Evolutionary conservation across 2,797 vertebrate species (phyloP), one percentile per base, ranked within the genome.

Genomic region (Eulemur albifrons): DNA sequence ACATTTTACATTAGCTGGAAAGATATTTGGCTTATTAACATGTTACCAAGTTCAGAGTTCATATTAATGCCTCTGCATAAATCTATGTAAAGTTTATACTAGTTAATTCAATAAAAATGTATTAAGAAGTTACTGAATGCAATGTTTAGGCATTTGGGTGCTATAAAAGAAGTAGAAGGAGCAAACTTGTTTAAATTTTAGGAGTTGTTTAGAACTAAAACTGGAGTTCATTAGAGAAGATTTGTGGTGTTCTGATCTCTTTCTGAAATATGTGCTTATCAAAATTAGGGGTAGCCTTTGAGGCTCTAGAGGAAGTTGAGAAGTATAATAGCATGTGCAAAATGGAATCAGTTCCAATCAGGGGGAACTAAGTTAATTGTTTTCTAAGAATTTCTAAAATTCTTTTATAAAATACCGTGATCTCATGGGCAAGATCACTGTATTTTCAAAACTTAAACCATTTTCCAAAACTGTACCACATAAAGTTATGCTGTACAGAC

Each of bases 21-120:
- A 85, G 70, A 90, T 43, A 92, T 72, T 72, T 87, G n/a, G 50
- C n/a, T 95, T 88, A 48, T 48, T 96, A 82, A 80, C 80, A 52
- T 75, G 35, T 65, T 96, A 79, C 52, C 65, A 87, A 80, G 80
- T 63, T 89, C 54, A 88, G 50, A 65, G 61, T 92, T 85, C 20
- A 59, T 91, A 27, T 82, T 83, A 92, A 77, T 93, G 4, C 35
- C 43, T 90, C 65, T 82, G 10, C 2, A 88, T 81, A 88, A 92
- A 87, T 86, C 18, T 30, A 76, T 57, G 2, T 59, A 35, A 92
- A 82, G 23, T 87, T 96, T 77, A 27, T 48, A 25, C 48, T 67
- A 61, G 57, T 75, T 95, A 91, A 95, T 92, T 72, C 23, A 75
- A 38, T 14, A 65, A 77, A 45, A n/a, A 65, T 67, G 80, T 89